Percentiles rank a stretch among this genome's conserved stretches.
These are phyloP conservation scores for Microtus richardsoni DNA, from an alignment of 2,113 vertebrate species.

Conservation along the genomic window DNA sequence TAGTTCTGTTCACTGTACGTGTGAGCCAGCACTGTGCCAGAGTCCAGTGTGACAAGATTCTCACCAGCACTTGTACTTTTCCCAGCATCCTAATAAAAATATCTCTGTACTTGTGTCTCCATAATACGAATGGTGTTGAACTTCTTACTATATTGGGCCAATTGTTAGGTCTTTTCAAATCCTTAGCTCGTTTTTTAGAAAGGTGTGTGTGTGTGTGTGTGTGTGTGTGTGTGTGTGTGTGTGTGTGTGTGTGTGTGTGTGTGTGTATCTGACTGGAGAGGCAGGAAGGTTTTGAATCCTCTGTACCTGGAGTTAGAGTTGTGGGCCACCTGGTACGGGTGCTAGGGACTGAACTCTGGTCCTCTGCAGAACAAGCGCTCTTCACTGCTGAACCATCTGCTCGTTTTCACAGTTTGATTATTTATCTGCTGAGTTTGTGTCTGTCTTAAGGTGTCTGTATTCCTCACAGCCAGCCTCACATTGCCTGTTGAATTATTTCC, in stretches of 20 bases:
- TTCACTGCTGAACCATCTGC: background rate
- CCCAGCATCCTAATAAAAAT: background rate
- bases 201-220: background rate
- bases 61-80: background rate
- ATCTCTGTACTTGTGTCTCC: background rate
- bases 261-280: background rate
- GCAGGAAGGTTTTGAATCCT: background rate
- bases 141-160: background rate
- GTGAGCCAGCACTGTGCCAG: background rate
- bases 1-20: background rate
- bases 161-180: slow-evolving; percentile 14
- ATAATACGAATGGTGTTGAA: background rate
- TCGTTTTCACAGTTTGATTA: background rate
- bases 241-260: background rate
- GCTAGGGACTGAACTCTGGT: background rate
- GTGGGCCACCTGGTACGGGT: background rate
- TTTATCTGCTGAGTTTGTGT: background rate
- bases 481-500: background rate
- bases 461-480: background rate
- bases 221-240: background rate
- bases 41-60: background rate
- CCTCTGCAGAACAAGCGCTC: background rate
- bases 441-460: background rate
- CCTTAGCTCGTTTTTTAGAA: background rate
- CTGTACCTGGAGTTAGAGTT: background rate